Base-by-base conservation (phyloP, 53 echinoderm and acorn worm species). In the Paelopatides confundens region DNA sequence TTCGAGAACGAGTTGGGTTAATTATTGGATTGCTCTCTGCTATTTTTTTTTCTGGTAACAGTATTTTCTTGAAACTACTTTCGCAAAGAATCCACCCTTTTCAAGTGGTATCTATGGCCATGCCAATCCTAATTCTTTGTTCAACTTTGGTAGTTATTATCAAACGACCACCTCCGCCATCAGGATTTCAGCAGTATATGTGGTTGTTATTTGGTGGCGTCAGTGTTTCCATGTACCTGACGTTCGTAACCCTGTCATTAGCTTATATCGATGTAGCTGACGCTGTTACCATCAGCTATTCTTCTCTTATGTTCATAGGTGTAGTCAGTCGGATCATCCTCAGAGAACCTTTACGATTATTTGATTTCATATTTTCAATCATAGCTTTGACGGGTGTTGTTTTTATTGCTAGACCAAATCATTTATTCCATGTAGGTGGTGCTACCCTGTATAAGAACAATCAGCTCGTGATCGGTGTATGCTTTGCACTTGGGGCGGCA, bases 271-370 rank as follows among this genome's bases (percentile, higher is more conserved):
- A 74, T 28, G 74, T 74, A 2, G 74, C 40, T 35, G 74, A 74
- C 6, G 40, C 74, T 27, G n/a, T 74, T 24, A 46, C 74, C 39
- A 46, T 74, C 5, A 74, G 28, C 11, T 74, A 74, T 17, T 33
- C 74, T 7, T 74, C 74, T 21, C 74, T 74, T 27, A 40, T 74
- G 13, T 74, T 74, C 5, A 43, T 74, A 5, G 74, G 74, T 36
- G 30, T 74, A 17, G 40, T 40, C 0, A 74, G 74, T 46, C 39
- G 74, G 74, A 18, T 74, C 2, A 47, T 74, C 26, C 28, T 74
- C 21, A 40, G 29, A 18, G 74, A 74, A 74, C 74, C 74, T 3
- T 24, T 46, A 39, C 74, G 28, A 74, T 43, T 43, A 28, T 17
- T n/a, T 5, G 17, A 71, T 71, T n/a, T 24, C 21, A 15, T 18